phyloP scores from a whole-genome alignment of 1,140 invertebrate species.

The Cryptotermes secundus region DNA sequence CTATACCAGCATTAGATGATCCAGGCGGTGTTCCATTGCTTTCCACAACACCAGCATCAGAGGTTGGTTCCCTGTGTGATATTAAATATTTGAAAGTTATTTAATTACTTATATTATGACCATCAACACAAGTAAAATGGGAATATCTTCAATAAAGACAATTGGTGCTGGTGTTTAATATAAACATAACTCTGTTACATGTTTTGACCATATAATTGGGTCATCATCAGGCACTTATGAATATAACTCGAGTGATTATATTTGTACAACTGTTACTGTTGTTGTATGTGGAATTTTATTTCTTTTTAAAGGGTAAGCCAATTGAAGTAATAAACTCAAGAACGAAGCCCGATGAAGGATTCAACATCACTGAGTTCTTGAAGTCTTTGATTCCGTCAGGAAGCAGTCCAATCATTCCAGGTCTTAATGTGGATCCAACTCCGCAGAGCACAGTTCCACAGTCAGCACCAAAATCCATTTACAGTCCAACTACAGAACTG shows the following conservation, averaged over 20 bases:
- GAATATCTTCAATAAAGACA: too few species aligned
- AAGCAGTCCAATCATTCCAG: constrained; percentile 28
- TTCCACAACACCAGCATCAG: constrained; percentile 40
- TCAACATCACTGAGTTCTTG: constrained; percentile 48
- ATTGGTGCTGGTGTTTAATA: too few species aligned
- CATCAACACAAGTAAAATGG: too few species aligned
- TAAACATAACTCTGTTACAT: too few species aligned
- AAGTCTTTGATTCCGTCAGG: constrained; percentile 38
- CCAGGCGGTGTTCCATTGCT: constrained; percentile 40
- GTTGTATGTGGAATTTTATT: constrained; percentile 24
- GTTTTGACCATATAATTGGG: too few species aligned
- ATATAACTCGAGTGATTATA: too few species aligned
- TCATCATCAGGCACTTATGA: too few species aligned
- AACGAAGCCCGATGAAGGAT: constrained; percentile 42
- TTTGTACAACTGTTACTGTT: neutral
- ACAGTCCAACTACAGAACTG: neutral
- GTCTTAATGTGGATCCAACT: constrained; percentile 22
- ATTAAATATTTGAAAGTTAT: neutral
- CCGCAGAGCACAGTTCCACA: neutral
- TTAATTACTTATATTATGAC: too few species aligned
- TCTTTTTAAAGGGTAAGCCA: constrained; percentile 48
- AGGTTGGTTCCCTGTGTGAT: constrained; percentile 22
- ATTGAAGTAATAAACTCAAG: constrained; percentile 56
- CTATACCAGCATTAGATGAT: constrained; percentile 36
- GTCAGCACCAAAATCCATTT: neutral